These are phyloP conservation scores for Anguilla marmorata DNA, from an alignment of 2,797 vertebrate genomes.

Conservation along the genomic window DNA sequence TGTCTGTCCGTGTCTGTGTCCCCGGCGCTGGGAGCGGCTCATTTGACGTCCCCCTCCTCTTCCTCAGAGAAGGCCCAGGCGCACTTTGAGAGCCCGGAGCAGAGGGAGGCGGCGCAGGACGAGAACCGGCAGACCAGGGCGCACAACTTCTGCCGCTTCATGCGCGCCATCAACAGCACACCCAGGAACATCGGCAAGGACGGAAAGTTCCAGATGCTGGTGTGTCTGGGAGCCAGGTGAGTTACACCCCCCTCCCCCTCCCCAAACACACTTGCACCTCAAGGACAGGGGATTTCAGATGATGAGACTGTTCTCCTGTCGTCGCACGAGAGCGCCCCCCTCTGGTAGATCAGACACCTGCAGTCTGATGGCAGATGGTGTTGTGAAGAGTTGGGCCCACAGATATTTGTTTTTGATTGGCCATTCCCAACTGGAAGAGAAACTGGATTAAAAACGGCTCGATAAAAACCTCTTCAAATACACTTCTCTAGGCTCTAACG, in stretches of 20 bases:
- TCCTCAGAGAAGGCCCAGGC: constrained; percentile 93
- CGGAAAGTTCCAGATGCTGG: constrained; percentile 98
- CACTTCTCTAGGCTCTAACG: neutral
- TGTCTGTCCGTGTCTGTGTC: neutral
- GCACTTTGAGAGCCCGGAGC: constrained; percentile 91
- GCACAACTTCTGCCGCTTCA: constrained; percentile 91
- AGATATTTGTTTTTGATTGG: neutral
- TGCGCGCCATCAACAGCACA: constrained; percentile 92
- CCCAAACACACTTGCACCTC: neutral
- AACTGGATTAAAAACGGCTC: neutral
- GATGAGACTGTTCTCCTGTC: neutral
- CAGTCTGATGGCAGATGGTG: neutral
- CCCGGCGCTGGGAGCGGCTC: neutral
- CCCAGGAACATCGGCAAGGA: constrained; percentile 98
- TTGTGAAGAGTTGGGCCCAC: neutral
- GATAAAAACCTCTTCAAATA: neutral
- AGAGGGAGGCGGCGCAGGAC: constrained; percentile 80
- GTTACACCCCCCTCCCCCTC: constrained; percentile 19
- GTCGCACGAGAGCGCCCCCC: neutral
- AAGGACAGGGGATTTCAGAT: neutral
- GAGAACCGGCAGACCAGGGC: constrained; percentile 95
- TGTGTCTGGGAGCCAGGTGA: constrained; percentile 97
- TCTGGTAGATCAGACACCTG: neutral
- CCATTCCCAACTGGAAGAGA: neutral
- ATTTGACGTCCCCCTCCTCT: neutral